These are phyloP conservation scores for Pocillopora verrucosa DNA, from an alignment of 64 coral and sea anemone genomes.

Conservation along the genomic window DNA sequence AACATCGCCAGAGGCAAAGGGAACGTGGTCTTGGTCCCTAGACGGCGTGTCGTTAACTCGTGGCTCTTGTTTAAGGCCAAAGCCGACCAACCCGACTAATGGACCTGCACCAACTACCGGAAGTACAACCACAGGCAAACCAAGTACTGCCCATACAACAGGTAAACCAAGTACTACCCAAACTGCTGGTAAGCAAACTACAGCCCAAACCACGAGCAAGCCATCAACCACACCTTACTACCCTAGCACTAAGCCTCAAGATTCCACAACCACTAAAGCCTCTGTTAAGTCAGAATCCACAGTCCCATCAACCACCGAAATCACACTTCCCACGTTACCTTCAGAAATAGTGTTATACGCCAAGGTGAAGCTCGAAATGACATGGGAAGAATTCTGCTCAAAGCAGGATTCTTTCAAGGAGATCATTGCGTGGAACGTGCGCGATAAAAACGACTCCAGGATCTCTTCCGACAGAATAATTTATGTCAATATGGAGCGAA, in stretches of 20 bases:
- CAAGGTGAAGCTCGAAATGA: constrained; percentile 68
- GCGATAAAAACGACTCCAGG: constrained; percentile 66
- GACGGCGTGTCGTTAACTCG: background rate
- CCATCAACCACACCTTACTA: background rate
- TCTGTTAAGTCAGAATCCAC: background rate
- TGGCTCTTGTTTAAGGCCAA: background rate
- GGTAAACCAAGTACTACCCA: background rate
- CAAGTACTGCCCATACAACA: background rate
- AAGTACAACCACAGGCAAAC: background rate
- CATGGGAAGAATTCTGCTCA: constrained; percentile 76
- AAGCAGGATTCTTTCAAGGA: constrained; percentile 58
- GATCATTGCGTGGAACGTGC: constrained; percentile 60
- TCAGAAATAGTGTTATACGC: constrained; percentile 32
- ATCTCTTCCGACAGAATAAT: constrained; percentile 55
- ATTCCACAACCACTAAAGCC: no score
- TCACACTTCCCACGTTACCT: background rate
- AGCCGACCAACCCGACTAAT: background rate
- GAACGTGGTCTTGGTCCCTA: background rate
- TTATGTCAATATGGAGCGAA: constrained; percentile 59
- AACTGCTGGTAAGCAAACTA: constrained; percentile 5
- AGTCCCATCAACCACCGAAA: background rate
- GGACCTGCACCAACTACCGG: background rate
- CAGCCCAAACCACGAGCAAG: background rate
- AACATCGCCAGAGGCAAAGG: background rate
- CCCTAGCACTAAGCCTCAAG: no score